Base-by-base conservation (phyloP, 2,113 vertebrate genomes). In the Synchiropus splendidus region DNA sequence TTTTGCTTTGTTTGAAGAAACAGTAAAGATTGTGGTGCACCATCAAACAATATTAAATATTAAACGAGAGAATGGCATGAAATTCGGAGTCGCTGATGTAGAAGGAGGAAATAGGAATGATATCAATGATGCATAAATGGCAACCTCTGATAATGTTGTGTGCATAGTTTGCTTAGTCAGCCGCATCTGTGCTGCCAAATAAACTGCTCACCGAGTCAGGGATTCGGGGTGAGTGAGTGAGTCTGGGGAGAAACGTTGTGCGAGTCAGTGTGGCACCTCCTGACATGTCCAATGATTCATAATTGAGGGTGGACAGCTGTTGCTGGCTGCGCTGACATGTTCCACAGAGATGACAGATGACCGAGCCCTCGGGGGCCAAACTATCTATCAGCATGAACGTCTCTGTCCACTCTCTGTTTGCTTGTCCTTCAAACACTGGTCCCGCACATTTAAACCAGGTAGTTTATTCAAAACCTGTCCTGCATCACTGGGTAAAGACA, bases 291-390 rank as follows among this genome's bases (percentile, higher is more conserved):
- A 72, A 74, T 77, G 78, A 77, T 80, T 82, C 74, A 79, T 79
- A 74, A 80, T 71, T 81, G 78, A 81, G 70, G 72, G 57, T 61
- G 69, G 79, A 82, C 80, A 83, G 79, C 76, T 84, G 79, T 72
- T 78, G 69, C 75, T 61, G 69, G 71, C 66, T 68, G 67, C 48
- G 45, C 39, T 81, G 79, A 76, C 79, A 81, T 72, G 72, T 66
- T 75, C 67, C 67, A 38, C 61, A 67, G 70, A 56, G 64, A 66
- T 78, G 79, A 81, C 63, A 71, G 78, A 80, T 76, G 77, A 82
- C 69, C 61, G 60, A 64, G 45, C 65, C 73, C 72, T 67, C 45
- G 48, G 70, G 74, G 66, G 45, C 63, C 46, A 48, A 65, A 55
- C 69, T 60, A 70, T 70, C 65, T 64, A 63, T 69, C 64, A 59